Evolutionary conservation across 2,888 invertebrate species (phyloP).

Genomic region (Pandemis cinnamomeana): DNA sequence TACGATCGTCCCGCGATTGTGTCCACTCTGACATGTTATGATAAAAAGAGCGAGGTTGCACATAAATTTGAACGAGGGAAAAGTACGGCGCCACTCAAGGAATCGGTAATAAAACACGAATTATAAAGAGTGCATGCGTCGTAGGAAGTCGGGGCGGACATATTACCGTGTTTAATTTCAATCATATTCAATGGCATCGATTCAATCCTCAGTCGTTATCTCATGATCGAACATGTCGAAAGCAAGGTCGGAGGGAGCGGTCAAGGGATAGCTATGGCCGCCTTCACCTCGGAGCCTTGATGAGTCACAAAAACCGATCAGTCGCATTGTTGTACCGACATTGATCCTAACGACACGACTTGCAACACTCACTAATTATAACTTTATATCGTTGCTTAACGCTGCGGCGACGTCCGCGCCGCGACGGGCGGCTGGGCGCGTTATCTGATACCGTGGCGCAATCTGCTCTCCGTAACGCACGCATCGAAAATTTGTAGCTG

Average conservation of each 20-base stretch:
- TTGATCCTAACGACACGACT: slow-evolving; percentile 68
- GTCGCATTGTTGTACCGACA: slow-evolving; percentile 65
- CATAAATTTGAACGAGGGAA: slow-evolving; percentile 16
- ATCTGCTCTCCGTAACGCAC: slow-evolving; percentile 64
- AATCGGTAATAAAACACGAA: slow-evolving; percentile 1
- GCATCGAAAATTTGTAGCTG: slow-evolving; percentile 64
- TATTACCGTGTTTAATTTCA: slow-evolving; percentile 42
- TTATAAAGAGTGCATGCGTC: slow-evolving; percentile 23
- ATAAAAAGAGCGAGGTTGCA: slow-evolving; percentile 50
- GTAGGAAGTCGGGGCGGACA: slow-evolving; percentile 38
- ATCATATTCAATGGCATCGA: slow-evolving; percentile 50
- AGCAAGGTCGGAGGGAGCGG: slow-evolving; percentile 79
- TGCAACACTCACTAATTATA: slow-evolving; percentile 74
- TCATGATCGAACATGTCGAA: slow-evolving; percentile 68
- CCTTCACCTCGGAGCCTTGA: slow-evolving; percentile 72
- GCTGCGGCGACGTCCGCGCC: slow-evolving; percentile 49
- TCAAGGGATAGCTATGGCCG: slow-evolving; percentile 72
- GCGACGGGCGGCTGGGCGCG: slow-evolving; percentile 59
- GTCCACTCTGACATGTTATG: slow-evolving; percentile 56
- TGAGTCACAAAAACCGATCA: slow-evolving; percentile 69
- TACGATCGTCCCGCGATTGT: slow-evolving; percentile 56
- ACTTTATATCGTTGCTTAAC: slow-evolving; percentile 61
- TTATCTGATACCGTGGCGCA: slow-evolving; percentile 79
- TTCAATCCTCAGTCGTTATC: slow-evolving; percentile 63
- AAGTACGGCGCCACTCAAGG: slow-evolving; percentile 10